Conservation (phyloP, 2,113 vertebrate genomes). For the Colinus virginianus region DNA sequence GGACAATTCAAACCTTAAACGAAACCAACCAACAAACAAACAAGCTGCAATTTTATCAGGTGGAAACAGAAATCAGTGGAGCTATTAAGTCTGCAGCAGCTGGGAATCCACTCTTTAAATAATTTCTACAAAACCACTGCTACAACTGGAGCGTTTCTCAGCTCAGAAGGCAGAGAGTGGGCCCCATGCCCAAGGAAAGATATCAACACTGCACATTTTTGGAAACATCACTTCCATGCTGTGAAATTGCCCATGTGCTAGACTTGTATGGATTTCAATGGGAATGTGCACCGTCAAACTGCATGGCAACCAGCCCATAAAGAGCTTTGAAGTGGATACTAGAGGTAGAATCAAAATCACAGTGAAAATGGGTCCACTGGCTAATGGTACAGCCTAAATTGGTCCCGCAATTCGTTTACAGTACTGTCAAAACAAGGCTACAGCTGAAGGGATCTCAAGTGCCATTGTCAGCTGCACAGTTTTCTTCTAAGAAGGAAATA, state of each 20-base stretch:
- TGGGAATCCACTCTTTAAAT: slow-evolving; percentile 27
- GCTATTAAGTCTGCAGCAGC: slow-evolving; percentile 12
- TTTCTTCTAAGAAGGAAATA: slow-evolving; percentile 33
- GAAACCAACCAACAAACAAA: slow-evolving; percentile 61
- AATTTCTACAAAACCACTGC: slow-evolving; percentile 2
- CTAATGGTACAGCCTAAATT: neutral
- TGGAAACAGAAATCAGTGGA: slow-evolving; percentile 57
- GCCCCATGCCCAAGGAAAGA: slow-evolving; percentile 30
- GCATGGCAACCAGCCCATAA: neutral
- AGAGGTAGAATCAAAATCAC: slow-evolving; percentile 6
- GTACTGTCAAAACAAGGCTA: neutral
- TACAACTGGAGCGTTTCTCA: slow-evolving; percentile 22
- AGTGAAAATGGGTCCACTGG: neutral
- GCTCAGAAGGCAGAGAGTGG: slow-evolving; percentile 33
- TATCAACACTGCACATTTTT: slow-evolving; percentile 1
- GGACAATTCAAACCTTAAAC: slow-evolving; percentile 56
- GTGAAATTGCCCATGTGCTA: slow-evolving; percentile 46
- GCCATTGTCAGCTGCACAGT: neutral
- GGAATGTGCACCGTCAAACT: slow-evolving; percentile 11
- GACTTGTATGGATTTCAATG: slow-evolving; percentile 46
- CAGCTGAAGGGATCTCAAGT: neutral
- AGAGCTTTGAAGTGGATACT: slow-evolving; percentile 24
- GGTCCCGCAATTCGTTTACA: neutral
- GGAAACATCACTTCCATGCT: slow-evolving; percentile 30
- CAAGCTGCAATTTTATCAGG: slow-evolving; percentile 44